phyloP scores from a whole-genome alignment of 2,797 vertebrate genomes.

The Carcharodon carcharias region DNA sequence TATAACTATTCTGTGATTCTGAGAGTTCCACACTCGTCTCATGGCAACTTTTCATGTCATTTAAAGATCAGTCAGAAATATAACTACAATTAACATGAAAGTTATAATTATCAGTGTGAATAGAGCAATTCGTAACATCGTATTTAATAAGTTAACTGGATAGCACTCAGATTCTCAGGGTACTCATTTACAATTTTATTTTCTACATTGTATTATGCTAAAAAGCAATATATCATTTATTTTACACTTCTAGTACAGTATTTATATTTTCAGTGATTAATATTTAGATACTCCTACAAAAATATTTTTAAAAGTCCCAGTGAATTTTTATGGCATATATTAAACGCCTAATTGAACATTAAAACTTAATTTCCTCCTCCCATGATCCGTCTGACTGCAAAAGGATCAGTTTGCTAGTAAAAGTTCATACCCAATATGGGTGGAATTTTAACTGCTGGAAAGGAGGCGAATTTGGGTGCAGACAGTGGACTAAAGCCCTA shows the following conservation, averaged over 20 bases:
- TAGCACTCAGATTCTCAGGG: background rate
- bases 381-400: background rate
- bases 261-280: background rate
- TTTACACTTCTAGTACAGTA: background rate
- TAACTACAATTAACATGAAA: background rate
- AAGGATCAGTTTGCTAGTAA: background rate
- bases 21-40: background rate
- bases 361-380: background rate
- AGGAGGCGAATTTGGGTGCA: no score
- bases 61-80: background rate
- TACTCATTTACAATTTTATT: background rate
- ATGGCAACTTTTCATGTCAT: background rate
- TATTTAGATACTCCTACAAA: background rate
- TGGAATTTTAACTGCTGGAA: no score
- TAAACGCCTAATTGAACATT: background rate
- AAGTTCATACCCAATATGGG: background rate
- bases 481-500: no score
- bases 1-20: no score
- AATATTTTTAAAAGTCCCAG: background rate
- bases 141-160: background rate
- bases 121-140: background rate
- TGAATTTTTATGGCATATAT: background rate
- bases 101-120: background rate
- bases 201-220: background rate
- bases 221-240: background rate